Evolutionary conservation across 2,888 invertebrate species (phyloP).

Genomic region (Diachrysia chrysitis): DNA sequence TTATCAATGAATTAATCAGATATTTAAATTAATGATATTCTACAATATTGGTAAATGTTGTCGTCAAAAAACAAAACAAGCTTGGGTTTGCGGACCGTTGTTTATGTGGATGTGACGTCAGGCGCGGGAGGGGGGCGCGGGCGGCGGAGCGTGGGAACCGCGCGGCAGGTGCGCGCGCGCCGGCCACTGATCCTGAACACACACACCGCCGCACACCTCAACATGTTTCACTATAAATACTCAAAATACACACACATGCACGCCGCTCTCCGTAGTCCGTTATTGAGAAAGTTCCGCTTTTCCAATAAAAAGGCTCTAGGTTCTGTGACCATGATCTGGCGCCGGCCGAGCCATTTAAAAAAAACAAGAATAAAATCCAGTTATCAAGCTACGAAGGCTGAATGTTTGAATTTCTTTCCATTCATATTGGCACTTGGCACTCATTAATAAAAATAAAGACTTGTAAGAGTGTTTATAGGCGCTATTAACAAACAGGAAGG

Average conservation of each 20-base stretch:
- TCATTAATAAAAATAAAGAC: slow-evolving; percentile 48
- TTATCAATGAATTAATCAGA: slow-evolving; percentile 64
- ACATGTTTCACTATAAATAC: slow-evolving; percentile 62
- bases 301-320: slow-evolving; percentile 65
- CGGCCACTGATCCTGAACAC: slow-evolving; percentile 88
- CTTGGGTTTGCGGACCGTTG: slow-evolving; percentile 76
- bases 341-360: slow-evolving; percentile 26
- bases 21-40: slow-evolving; percentile 64
- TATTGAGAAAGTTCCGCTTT: slow-evolving; percentile 84
- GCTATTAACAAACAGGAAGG: slow-evolving; percentile 54
- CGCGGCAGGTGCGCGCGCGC: slow-evolving; percentile 88
- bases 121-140: slow-evolving; percentile 65
- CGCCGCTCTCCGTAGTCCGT: slow-evolving; percentile 69
- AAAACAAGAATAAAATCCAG: slow-evolving; percentile 16
- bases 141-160: slow-evolving; percentile 85
- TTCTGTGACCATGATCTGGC: slow-evolving; percentile 42
- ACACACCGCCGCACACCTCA: slow-evolving; percentile 69
- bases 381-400: slow-evolving; percentile 11
- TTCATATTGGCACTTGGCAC: slow-evolving; percentile 29
- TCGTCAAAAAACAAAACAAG: slow-evolving; percentile 72
- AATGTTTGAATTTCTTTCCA: slow-evolving; percentile 25
- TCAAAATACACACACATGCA: slow-evolving; percentile 62
- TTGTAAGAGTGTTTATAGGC: slow-evolving; percentile 46
- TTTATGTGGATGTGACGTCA: slow-evolving; percentile 84
- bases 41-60: slow-evolving; percentile 60